Conservation (phyloP, 1,140 invertebrate genomes). For the Hyles euphorbiae region DNA sequence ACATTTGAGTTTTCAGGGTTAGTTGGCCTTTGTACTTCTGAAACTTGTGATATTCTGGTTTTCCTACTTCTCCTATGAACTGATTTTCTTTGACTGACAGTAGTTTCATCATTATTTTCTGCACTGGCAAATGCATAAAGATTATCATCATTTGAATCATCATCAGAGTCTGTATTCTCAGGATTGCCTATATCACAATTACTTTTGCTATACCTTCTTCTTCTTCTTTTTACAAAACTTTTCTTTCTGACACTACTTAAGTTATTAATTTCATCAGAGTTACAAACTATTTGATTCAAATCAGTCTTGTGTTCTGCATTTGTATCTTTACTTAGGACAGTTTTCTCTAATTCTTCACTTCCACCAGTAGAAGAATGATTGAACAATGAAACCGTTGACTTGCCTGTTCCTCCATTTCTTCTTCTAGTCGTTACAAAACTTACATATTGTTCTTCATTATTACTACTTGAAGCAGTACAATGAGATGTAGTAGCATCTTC, state of each 20-base stretch:
- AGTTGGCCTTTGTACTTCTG: too few species aligned
- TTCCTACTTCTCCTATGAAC: too few species aligned
- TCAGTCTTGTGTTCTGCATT: not conserved
- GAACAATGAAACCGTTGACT: constrained; percentile 37
- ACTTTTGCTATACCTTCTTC: constrained; percentile 3
- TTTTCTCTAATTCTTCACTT: constrained; percentile 37
- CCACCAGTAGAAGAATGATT: constrained; percentile 37
- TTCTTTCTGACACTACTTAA: not conserved
- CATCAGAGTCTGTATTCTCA: not conserved
- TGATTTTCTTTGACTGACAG: not conserved
- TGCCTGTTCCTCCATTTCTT: constrained; percentile 40
- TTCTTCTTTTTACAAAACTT: constrained; percentile 2
- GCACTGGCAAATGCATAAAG: constrained; percentile 2
- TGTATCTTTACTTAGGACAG: constrained; percentile 38
- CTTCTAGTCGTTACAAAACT: constrained; percentile 60
- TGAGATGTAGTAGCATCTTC: not conserved
- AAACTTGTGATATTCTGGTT: too few species aligned
- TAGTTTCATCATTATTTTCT: not conserved
- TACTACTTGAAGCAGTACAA: constrained; percentile 21
- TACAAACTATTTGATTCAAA: not conserved
- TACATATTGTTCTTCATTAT: constrained; percentile 26
- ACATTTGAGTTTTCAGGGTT: too few species aligned
- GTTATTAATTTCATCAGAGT: not conserved
- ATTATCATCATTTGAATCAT: not conserved
- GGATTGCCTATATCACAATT: not conserved